phyloP scores from a whole-genome alignment of 2,113 vertebrate genomes.

The Microtus montanus region DNA sequence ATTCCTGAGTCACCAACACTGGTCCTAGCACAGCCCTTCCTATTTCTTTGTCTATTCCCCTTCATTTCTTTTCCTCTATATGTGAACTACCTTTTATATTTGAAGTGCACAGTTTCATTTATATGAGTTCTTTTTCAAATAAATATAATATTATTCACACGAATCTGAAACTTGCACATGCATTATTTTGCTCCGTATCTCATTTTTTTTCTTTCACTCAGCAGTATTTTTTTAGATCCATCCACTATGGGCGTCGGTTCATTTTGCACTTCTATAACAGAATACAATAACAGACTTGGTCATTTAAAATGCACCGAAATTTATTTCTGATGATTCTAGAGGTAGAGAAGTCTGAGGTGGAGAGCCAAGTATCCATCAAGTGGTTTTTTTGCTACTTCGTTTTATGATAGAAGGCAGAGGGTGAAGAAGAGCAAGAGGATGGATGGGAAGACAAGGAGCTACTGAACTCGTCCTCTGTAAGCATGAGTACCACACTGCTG shows the following conservation, averaged over 20 bases:
- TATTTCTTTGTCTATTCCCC: background rate
- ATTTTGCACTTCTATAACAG: background rate
- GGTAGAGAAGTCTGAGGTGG: background rate
- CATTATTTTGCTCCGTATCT: background rate
- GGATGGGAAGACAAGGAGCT: background rate
- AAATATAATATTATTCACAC: background rate
- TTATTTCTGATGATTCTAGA: background rate
- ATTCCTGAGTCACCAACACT: background rate
- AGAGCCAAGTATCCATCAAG: background rate
- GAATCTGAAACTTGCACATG: background rate
- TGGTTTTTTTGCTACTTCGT: background rate
- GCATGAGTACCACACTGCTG: no score
- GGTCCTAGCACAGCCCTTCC: background rate
- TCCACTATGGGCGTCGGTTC: background rate
- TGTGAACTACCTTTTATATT: background rate
- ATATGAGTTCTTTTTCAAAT: background rate
- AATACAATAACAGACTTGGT: background rate
- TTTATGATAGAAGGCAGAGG: background rate
- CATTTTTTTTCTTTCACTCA: background rate
- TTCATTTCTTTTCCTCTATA: background rate
- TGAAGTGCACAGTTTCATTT: conserved; percentile 27
- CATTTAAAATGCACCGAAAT: conserved; percentile 27
- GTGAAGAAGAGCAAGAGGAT: background rate
- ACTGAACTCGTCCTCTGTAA: background rate
- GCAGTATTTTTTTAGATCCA: background rate